A percentile compares a stretch with the other conserved stretches of the same genome.
Evolutionary conservation across 2,113 vertebrate genomes (phyloP).

Genomic region (Trogon melanurus): DNA sequence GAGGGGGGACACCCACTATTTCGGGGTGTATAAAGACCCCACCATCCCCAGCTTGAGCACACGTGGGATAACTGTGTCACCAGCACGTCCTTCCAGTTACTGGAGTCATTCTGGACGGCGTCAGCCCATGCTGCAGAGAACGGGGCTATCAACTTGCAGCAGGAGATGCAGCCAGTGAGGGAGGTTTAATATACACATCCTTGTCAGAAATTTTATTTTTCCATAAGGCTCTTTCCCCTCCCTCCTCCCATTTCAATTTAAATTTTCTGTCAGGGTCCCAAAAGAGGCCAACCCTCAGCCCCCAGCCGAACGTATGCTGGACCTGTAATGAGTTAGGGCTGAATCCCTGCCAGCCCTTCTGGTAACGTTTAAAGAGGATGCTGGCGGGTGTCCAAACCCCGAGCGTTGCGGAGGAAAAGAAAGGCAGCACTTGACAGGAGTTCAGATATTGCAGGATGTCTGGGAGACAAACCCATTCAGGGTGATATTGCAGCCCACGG

Average conservation of each 20-base stretch:
- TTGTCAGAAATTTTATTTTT: conserved; percentile 22
- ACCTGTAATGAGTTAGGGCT: conserved; percentile 30
- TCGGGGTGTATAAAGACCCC: neutral
- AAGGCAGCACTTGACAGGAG: conserved; percentile 14
- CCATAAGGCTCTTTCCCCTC: neutral
- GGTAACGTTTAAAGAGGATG: neutral
- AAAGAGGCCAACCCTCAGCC: neutral
- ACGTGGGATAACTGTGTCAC: neutral
- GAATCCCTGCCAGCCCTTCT: conserved; percentile 43
- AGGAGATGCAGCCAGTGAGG: neutral
- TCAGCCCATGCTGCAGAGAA: neutral
- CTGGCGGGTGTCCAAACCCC: conserved; percentile 39
- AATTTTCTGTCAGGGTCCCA: conserved; percentile 25
- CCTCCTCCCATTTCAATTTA: conserved; percentile 14
- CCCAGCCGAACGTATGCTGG: neutral
- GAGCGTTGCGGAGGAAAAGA: neutral
- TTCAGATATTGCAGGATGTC: conserved; percentile 45
- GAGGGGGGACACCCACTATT: accelerated
- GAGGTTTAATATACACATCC: neutral
- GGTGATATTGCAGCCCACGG: neutral
- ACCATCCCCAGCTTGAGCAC: neutral
- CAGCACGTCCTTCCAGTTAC: neutral
- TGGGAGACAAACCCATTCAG: conserved; percentile 43
- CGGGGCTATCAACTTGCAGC: neutral
- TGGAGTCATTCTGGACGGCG: accelerated